Evolutionary conservation across 2,888 invertebrate species (phyloP).

Genomic region (Acleris sparsana): DNA sequence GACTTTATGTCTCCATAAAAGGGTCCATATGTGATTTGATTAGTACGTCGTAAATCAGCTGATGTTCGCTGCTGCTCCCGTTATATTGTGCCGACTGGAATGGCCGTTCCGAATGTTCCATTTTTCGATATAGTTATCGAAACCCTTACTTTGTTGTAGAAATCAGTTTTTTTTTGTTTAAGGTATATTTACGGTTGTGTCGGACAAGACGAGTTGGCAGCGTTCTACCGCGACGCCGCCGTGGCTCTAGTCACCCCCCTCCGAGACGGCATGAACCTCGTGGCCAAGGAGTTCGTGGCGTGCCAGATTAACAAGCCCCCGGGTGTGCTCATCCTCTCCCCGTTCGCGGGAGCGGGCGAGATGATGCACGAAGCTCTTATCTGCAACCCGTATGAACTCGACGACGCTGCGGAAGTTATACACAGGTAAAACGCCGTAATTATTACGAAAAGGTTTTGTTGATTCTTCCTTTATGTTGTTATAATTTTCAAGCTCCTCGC

Average conservation of each 20-base stretch:
- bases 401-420: constrained; percentile 93
- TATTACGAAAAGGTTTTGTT: background rate
- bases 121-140: too few species aligned
- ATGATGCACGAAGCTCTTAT: constrained; percentile 97
- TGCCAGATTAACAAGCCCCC: constrained; percentile 94
- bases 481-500: too few species aligned
- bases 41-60: too few species aligned
- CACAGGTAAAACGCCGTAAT: constrained; percentile 82
- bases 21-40: too few species aligned
- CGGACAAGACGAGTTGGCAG: constrained; percentile 92
- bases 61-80: too few species aligned
- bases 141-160: background rate
- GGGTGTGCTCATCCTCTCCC: constrained; percentile 94
- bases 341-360: constrained; percentile 96
- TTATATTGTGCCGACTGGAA: too few species aligned
- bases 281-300: constrained; percentile 96
- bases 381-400: constrained; percentile 94
- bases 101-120: too few species aligned
- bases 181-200: constrained; percentile 94
- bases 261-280: constrained; percentile 95
- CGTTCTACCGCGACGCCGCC: constrained; percentile 93
- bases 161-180: constrained; percentile 30
- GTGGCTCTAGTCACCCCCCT: constrained; percentile 94
- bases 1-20: too few species aligned
- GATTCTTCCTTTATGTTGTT: too few species aligned